phyloP scores from a whole-genome alignment of 2,113 vertebrate genomes.

The Cygnus buccinator region DNA sequence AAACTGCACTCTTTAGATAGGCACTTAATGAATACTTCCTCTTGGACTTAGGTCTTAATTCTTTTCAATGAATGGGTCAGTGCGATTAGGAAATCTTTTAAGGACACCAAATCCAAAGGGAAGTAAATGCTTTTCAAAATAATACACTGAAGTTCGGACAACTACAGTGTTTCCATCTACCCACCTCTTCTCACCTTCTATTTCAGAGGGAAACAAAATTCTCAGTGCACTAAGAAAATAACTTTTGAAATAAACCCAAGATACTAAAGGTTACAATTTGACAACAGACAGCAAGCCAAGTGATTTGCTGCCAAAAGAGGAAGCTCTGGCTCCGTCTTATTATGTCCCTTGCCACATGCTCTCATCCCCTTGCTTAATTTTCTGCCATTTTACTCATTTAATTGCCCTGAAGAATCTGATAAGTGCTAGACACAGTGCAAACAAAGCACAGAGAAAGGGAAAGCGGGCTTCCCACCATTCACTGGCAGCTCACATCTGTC shows the following conservation, averaged over 20 bases:
- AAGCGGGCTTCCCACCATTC: not conserved
- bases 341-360: not conserved
- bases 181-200: not conserved
- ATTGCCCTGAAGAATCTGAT: not conserved
- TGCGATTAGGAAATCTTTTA: not conserved
- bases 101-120: not conserved
- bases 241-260: not conserved
- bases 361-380: not conserved
- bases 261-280: not conserved
- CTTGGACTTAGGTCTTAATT: not conserved
- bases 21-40: not conserved
- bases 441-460: not conserved
- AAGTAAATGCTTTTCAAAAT: not conserved
- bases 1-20: not conserved
- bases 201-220: not conserved
- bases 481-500: not conserved
- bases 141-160: not conserved
- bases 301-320: not conserved
- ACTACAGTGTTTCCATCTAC: not conserved
- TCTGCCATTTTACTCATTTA: not conserved
- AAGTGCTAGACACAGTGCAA: not conserved
- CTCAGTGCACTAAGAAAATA: not conserved
- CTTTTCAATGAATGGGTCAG: not conserved
- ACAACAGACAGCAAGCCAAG: not conserved
- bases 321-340: not conserved